Base-by-base conservation (phyloP, 2,888 invertebrate species). In the Helobdella robusta region DNA sequence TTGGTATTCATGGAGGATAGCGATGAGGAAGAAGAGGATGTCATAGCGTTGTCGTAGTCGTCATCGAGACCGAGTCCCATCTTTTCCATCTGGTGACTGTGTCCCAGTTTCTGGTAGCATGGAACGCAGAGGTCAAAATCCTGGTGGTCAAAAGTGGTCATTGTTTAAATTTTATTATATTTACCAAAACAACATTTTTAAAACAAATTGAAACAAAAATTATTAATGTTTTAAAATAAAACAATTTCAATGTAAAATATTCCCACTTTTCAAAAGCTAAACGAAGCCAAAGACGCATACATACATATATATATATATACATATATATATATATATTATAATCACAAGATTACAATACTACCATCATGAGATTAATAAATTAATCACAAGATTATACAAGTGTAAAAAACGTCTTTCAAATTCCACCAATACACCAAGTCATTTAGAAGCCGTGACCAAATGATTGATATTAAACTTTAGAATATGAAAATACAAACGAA, bases 51-150 rank as follows among this genome's bases (percentile, higher is more conserved):
- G 23, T 20, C n/a, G 62, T 73, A 72, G 32, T 90, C 88, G 66
- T 91, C 92, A 35, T 69, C 69, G 15, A 69, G 59, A 30, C 67
- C 68, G 1, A 68, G 36, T 70, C 94, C 94, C 71, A 97, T 86
- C 83, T 88, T 90, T 78, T 95, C 95, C 97, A 99, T 94, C 79
- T 88, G 89, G 83, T 99, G 98, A 64, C 87, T 88, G 83, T 99
- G 98, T 30, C 89, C 89, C 81, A 89, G 89, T 81, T 89, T 91
- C 77, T 91, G 88, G 84, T 91, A 89, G 83, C 98, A 99, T 68
- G 86, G 85, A 72, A 89, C 87, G 84, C 98, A 99, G 72, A 98
- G 84, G 82, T 99, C 98, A 82, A 91, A 99, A 82, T 99, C 98
- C 85, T 87, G 74, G 11, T 74, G 73, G 30, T 59, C 46, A 65